A percentile compares a stretch with the other conserved stretches of the same genome.
These are phyloP conservation scores for Drosophila navojoa DNA, from an alignment of 1,140 invertebrate genomes.

Conservation along the genomic window DNA sequence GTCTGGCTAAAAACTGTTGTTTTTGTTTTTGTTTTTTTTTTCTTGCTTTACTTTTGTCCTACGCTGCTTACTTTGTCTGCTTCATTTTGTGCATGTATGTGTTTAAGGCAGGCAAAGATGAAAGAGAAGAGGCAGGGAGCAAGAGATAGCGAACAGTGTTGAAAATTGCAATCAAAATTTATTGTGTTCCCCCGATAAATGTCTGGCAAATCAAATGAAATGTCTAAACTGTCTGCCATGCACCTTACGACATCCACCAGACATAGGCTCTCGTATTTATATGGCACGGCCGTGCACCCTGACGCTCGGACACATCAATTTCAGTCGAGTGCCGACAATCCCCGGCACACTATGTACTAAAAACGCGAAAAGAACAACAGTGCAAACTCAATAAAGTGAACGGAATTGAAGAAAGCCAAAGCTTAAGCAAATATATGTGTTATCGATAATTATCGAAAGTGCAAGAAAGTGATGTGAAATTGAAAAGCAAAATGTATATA, in stretches of 20 bases:
- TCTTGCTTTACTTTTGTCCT: constrained; percentile 39
- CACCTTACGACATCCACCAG: constrained; percentile 20
- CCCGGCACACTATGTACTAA: neutral
- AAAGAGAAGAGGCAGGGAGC: neutral
- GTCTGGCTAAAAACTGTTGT: constrained; percentile 43
- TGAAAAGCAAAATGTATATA: neutral
- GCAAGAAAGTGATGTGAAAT: neutral
- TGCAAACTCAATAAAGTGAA: constrained; percentile 18
- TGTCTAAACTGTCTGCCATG: constrained; percentile 44
- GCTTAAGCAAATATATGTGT: neutral
- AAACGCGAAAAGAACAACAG: constrained; percentile 1
- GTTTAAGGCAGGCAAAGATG: constrained; percentile 1
- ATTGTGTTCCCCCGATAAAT: constrained; percentile 53
- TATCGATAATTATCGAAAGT: constrained; percentile 3
- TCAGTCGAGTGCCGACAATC: constrained; percentile 23
- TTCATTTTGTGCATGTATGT: constrained; percentile 45
- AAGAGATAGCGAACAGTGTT: constrained; percentile 23
- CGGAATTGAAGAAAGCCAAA: neutral
- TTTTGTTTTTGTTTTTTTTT: constrained; percentile 26
- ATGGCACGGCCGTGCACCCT: constrained; percentile 42
- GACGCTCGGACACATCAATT: constrained; percentile 50
- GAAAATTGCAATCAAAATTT: constrained; percentile 60
- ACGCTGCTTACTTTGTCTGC: constrained; percentile 41
- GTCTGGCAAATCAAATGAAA: constrained; percentile 54
- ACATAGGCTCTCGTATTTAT: constrained; percentile 29